These are phyloP conservation scores for Rhodophaea formosa DNA, from an alignment of 2,888 invertebrate genomes.

Conservation along the genomic window DNA sequence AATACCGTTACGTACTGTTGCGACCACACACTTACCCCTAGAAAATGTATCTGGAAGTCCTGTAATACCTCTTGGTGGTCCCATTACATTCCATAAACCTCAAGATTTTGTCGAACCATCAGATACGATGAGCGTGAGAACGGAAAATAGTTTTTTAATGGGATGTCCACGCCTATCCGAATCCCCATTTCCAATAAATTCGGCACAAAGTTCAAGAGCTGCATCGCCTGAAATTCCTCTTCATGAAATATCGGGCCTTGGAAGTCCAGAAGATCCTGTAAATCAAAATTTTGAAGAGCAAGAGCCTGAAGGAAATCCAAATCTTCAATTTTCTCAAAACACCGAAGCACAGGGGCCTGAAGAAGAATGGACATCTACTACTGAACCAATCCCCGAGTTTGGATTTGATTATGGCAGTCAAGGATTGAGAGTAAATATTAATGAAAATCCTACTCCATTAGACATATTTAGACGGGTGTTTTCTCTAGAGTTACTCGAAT, in stretches of 20 bases:
- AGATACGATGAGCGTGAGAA: not conserved
- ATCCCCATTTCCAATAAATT: not conserved
- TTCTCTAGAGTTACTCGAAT: conserved; percentile 9
- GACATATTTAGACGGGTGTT: conserved; percentile 11
- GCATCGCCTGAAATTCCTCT: too few species aligned
- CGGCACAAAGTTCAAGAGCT: conserved; percentile 3
- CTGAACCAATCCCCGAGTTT: conserved; percentile 10
- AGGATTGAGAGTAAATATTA: conserved; percentile 2
- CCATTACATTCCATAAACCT: not conserved
- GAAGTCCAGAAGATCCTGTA: not conserved
- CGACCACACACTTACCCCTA: not conserved
- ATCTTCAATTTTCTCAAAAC: not conserved
- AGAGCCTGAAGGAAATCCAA: not conserved
- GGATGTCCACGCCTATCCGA: not conserved
- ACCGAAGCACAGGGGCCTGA: not conserved
- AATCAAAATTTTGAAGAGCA: not conserved
- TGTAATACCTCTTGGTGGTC: not conserved
- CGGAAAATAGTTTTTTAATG: not conserved
- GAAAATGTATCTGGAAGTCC: not conserved
- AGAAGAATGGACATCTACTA: conserved; percentile 11
- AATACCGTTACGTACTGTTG: not conserved
- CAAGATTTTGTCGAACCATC: not conserved
- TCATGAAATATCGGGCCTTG: too few species aligned
- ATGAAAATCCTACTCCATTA: conserved; percentile 9
- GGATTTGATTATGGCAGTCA: conserved; percentile 3